Evolutionary conservation across 2,113 vertebrate genomes (phyloP).

Genomic region (Crotalus horridus): DNA sequence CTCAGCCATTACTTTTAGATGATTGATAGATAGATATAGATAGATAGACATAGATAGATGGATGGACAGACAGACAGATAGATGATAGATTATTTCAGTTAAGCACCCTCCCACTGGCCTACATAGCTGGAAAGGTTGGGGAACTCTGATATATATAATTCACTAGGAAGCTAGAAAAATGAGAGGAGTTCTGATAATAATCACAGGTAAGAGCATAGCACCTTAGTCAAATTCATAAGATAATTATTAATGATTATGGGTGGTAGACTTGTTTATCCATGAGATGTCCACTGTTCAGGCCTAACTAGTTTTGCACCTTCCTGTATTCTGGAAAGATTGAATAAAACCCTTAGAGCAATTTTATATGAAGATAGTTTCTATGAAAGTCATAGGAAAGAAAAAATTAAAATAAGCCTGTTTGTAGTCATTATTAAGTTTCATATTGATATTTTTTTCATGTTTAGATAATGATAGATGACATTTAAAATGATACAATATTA

Average conservation of each 20-base stretch:
- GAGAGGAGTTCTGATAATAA: too few species aligned
- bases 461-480: not conserved
- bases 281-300: not conserved
- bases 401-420: not conserved
- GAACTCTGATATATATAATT: too few species aligned
- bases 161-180: too few species aligned
- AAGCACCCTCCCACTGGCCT: not conserved
- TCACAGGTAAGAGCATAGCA: too few species aligned
- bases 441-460: not conserved
- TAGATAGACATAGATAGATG: not conserved
- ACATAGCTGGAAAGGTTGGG: too few species aligned
- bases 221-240: too few species aligned
- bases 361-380: not conserved
- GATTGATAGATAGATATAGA: not conserved
- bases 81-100: not conserved
- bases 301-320: not conserved
- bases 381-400: not conserved
- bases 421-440: not conserved
- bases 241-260: not conserved
- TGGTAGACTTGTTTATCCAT: not conserved
- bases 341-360: not conserved
- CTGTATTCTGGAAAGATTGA: not conserved
- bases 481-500: not conserved
- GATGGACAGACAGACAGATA: not conserved
- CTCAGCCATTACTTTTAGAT: not conserved